These are phyloP conservation scores for Taxidea taxus DNA, from an alignment of 2,113 vertebrate species.

Conservation along the genomic window DNA sequence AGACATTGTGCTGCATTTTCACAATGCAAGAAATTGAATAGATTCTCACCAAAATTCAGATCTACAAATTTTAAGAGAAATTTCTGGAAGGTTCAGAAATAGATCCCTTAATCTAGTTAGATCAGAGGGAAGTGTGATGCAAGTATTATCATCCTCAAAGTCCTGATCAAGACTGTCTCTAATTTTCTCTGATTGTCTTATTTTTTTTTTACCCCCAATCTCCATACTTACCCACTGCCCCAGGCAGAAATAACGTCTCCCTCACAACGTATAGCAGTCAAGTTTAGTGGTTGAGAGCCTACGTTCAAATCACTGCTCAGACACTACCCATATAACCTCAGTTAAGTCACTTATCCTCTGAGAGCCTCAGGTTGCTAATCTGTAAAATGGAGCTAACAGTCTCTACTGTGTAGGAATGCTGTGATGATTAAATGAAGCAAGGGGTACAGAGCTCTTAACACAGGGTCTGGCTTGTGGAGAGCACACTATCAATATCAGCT, in stretches of 20 bases:
- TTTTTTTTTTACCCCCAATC: background rate
- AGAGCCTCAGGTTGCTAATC: background rate
- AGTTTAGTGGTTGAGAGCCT: background rate
- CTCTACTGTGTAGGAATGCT: too few species aligned
- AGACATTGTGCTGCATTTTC: conserved; percentile 33
- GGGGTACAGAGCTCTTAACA: background rate
- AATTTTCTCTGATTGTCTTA: background rate
- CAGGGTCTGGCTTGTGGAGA: background rate
- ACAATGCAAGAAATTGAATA: conserved; percentile 1
- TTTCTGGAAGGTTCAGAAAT: background rate
- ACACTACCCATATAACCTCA: background rate
- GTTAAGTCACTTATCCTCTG: background rate
- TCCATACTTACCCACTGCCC: background rate
- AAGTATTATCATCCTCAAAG: background rate
- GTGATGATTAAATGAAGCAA: background rate
- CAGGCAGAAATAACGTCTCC: background rate
- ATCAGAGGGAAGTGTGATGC: background rate
- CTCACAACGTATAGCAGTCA: background rate
- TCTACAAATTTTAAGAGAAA: background rate
- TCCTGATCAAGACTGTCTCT: background rate
- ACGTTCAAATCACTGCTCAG: background rate
- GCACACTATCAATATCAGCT: accelerated
- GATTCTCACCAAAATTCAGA: conserved; percentile 25
- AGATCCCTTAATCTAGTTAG: background rate
- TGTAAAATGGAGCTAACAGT: background rate